Base-by-base conservation (phyloP, 2,888 invertebrate species). In the Volucella inanis region DNA sequence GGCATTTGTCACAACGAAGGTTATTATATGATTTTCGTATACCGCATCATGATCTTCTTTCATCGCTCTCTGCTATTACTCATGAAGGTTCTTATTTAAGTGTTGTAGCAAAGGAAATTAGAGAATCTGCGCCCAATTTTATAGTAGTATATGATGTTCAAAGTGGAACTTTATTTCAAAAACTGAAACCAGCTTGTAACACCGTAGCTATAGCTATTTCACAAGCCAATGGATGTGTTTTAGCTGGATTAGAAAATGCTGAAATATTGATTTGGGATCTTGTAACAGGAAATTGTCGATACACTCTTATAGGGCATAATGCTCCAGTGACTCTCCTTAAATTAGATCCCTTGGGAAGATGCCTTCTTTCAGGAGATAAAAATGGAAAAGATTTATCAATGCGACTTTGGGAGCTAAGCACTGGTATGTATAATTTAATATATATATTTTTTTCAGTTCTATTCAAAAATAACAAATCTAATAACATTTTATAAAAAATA, bases 71-170 rank as follows among this genome's bases (percentile, higher is more conserved):
- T 47, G 97, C 97, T 74, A 97, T 97, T 87, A 97, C 97, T 12
- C 94, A 95, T 88, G 97, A 97, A 93, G 97, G 95, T 2, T 95
- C 95, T 14, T 95, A 95, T 90, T 95, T 95, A 0, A 95, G 95
- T 90, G 95, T 95, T 62, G 95, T 94, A 47, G 94, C 94, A 83
- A 93, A 94, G 91, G 95, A 95, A 92, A 93, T 95, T 45, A 94
- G 94, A 89, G 96, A 97, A 90, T 95, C 96, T 0, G 94, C 95
- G 80, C 96, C 97, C 0, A 97, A 97, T 93, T 97, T 97, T 92
- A 96, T 97, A 74, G 96, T 97, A 65, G 97, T 97, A 61, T 97
- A 97, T 91, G 97, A 98, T 93, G 93, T 98, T 59, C 96, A 96
- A 92, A 97, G 97, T 87, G 97, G 97, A 70, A 97, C 97, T 0